Evolutionary conservation across 2,113 vertebrate species (phyloP), one percentile per base, ranked within the genome.

Genomic region (Pelecanus crispus): DNA sequence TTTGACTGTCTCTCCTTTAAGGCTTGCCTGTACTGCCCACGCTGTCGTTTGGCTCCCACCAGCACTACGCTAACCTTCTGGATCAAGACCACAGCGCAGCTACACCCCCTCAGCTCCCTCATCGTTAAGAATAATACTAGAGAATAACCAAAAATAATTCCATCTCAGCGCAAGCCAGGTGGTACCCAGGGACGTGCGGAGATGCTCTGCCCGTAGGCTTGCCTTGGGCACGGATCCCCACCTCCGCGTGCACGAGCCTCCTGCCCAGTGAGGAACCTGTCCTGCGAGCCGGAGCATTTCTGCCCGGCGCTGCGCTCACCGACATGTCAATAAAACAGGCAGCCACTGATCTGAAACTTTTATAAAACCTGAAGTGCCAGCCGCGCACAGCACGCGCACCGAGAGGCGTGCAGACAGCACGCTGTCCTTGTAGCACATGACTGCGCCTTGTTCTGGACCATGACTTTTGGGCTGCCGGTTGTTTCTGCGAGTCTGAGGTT

Each of bases 311-410:
- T 3, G 29, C 1, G 70, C 82, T 18, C 38, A 4, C 40, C 28
- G 17, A 10, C 53, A 7, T 17, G 1, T 3, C 10, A 1, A 32
- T 2, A 17, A 13, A 25, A 6, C 7, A 3, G 25, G 45, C 29
- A 6, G 59, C 17, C 28, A 2, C 28, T 0, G 3, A 14, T 3
- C 2, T 1, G 34, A 17, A 32, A 13, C 32, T 3, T 9, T 7
- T 4, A 3, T 2, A 19, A 13, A 66, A 21, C 7, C 52, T 6
- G 9, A 29, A 31, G 55, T 2, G 58, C 20, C 50, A 15, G 47
- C 56, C 1, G 56, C 2, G 68, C 47, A 7, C 38, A 1, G 47
- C 14, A 3, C 2, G 40, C 2, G 31, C 12, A 4, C 14, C 0
- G 31, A 14, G n/a, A 10, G 28, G 50, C 17, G 4, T 3, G 11